phyloP scores from a whole-genome alignment of 2,888 invertebrate species.

The Salticus scenicus region DNA sequence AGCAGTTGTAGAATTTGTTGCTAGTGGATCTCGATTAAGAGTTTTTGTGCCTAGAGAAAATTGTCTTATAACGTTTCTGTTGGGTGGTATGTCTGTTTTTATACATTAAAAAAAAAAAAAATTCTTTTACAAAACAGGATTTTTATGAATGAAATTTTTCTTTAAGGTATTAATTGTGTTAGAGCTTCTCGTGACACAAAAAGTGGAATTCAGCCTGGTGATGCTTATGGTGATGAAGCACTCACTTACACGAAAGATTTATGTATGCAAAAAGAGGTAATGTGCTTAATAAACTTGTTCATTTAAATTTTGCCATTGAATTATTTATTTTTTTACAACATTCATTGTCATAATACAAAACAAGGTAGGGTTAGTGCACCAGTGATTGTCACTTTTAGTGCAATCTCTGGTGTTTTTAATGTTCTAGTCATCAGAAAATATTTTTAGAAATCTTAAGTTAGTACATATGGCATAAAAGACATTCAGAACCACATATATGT shows the following conservation, averaged over 20 bases:
- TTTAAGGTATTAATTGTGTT: slow-evolving; percentile 86
- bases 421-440: too few species aligned
- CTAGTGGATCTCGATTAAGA: slow-evolving; percentile 94
- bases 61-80: slow-evolving; percentile 93
- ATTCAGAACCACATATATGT: too few species aligned
- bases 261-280: slow-evolving; percentile 89
- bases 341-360: too few species aligned
- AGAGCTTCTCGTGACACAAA: slow-evolving; percentile 86
- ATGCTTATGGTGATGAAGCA: slow-evolving; percentile 96
- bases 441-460: too few species aligned
- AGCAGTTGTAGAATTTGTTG: slow-evolving; percentile 96
- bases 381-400: too few species aligned
- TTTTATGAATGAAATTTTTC: slow-evolving; percentile 4
- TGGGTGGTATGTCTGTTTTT: slow-evolving; percentile 80
- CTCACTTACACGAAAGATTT: slow-evolving; percentile 90
- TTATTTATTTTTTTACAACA: too few species aligned
- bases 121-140: not conserved
- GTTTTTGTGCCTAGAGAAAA: slow-evolving; percentile 96
- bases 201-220: slow-evolving; percentile 83
- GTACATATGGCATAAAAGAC: too few species aligned
- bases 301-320: not conserved
- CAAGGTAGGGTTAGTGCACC: too few species aligned
- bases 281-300: not conserved
- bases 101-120: not conserved
- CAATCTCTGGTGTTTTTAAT: too few species aligned